These are phyloP conservation scores for Spodoptera frugiperda DNA, from an alignment of 1,140 invertebrate genomes.

Conservation along the genomic window DNA sequence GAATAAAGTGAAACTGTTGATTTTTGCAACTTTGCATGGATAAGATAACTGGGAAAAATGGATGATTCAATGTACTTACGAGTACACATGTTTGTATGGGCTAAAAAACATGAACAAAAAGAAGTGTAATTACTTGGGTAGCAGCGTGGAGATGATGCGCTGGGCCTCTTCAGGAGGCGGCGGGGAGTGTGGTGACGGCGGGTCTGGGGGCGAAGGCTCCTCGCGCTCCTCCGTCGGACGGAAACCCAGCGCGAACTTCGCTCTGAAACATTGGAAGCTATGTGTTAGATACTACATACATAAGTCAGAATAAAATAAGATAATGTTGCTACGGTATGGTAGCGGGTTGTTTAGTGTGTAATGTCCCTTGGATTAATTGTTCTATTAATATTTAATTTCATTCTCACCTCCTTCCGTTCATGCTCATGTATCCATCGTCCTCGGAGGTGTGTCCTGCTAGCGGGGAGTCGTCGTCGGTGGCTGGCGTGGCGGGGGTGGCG, in stretches of 20 bases:
- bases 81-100: no score
- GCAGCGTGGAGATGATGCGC: conserved; percentile 90
- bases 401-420: conserved; percentile 91
- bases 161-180: conserved; percentile 91
- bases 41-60: no score
- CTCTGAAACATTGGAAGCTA: conserved; percentile 72
- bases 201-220: conserved; percentile 85
- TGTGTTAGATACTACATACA: neutral
- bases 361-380: no score
- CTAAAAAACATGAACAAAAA: no score
- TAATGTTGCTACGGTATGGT: no score
- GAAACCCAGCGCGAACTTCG: conserved; percentile 89
- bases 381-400: no score
- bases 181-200: conserved; percentile 84
- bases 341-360: no score
- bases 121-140: conserved; percentile 88
- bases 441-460: conserved; percentile 93
- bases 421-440: conserved; percentile 96
- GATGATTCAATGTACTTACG: no score
- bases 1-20: no score
- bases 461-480: conserved; percentile 90
- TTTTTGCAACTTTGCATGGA: no score
- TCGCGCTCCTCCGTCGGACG: conserved; percentile 89
- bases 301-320: no score
- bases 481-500: conserved; percentile 83